Percentiles rank a stretch among this genome's conserved stretches.
phyloP scores from a whole-genome alignment of 2,888 invertebrate species.

The Sphecodes monilicornis region DNA sequence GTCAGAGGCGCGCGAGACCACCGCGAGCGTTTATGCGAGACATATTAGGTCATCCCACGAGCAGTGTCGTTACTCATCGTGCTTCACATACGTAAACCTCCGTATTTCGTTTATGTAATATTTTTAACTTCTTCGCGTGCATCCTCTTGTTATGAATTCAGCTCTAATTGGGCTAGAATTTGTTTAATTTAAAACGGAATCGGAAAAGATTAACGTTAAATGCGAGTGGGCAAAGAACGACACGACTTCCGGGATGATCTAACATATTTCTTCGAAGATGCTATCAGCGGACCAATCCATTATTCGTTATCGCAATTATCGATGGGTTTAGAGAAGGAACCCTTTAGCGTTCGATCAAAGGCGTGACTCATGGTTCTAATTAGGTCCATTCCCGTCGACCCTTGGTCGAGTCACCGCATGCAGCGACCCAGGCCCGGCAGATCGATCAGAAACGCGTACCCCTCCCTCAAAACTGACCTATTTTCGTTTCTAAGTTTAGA shows the following conservation, averaged over 20 bases:
- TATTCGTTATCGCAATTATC: background rate
- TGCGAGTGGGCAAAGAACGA: too few relatives aligned
- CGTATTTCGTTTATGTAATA: background rate
- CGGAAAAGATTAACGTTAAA: too few relatives aligned
- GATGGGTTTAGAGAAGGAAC: background rate
- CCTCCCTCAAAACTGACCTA: constrained; percentile 45
- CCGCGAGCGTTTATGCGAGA: background rate
- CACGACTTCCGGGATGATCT: background rate
- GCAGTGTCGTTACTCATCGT: background rate
- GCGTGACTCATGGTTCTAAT: constrained; percentile 20
- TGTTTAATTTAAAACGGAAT: background rate
- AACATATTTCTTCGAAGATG: background rate
- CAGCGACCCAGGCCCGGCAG: background rate
- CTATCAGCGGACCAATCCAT: background rate
- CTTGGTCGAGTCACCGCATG: background rate
- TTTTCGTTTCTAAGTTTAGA: constrained; percentile 52
- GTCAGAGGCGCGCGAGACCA: background rate
- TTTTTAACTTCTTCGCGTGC: background rate
- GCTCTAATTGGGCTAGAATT: background rate
- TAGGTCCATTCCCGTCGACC: constrained; percentile 7
- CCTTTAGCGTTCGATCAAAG: background rate
- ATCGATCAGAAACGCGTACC: constrained; percentile 38
- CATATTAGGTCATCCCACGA: background rate
- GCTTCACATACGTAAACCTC: background rate
- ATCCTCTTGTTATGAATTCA: background rate